Evolutionary conservation across 2,113 vertebrate species (phyloP), one percentile per base, ranked within the genome.

Genomic region (Austrofundulus limnaeus): DNA sequence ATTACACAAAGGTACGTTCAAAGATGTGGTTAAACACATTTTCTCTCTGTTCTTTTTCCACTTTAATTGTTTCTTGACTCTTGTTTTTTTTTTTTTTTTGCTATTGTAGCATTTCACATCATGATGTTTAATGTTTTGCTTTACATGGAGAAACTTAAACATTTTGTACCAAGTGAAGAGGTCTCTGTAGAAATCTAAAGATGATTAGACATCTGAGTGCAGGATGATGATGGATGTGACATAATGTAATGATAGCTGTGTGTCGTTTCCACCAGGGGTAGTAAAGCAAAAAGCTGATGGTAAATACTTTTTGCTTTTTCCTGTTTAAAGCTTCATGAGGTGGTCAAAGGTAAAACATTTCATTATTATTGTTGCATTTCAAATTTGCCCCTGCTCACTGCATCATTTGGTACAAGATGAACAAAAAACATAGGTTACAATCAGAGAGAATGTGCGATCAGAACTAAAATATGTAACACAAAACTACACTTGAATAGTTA

Each of bases 141-240:
- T 66, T 46, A 57, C 77, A 76, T 74, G 60, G 59, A 38, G 83
- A 66, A 60, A 80, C 5, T 72, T 68, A 61, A 80, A 61, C 68
- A 78, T 85, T 82, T 73, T 72, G 62, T 69, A 77, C 57, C 77
- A 77, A 82, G 69, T 74, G 69, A 83, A 81, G 77, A 88, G 84
- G 79, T 83, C 67, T 85, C 77, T 73, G 85, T 86, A 70, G 84
- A 80, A 82, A 82, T 89, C 69, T 86, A 80, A 90, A 87, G 83
- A 82, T 56, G 81, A 87, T 82, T 78, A 87, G 83, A 81, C 85
- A 86, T 89, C 77, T 79, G 76, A 72, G 83, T 83, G 87, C 77
- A 84, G 87, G 87, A 90, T 84, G 83, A 84, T 85, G 83, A 90
- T 87, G 83, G 81, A 85, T 85, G 83, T 81, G 83, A 85, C 84